A percentile compares a stretch with the other conserved stretches of the same genome.
These are phyloP conservation scores for Latrodectus geometricus DNA, from an alignment of 1,140 invertebrate species.

Conservation along the genomic window DNA sequence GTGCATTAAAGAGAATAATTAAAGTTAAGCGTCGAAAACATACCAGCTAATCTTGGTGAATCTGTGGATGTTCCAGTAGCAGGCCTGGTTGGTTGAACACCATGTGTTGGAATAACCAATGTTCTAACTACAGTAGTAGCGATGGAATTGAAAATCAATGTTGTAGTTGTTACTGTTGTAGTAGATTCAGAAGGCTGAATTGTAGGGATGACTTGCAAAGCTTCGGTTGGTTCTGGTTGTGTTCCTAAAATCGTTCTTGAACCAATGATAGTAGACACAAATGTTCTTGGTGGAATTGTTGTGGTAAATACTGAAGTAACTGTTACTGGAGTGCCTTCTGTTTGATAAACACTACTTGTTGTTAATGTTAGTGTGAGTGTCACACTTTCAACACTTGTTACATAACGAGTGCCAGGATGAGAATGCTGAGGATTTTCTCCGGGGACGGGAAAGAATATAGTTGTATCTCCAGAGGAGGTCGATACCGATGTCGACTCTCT, in stretches of 20 bases:
- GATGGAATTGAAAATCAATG: constrained; percentile 62
- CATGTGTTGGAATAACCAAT: constrained; percentile 62
- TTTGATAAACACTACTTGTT: constrained; percentile 65
- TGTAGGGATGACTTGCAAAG: constrained; percentile 42
- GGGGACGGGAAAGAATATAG: constrained; percentile 61
- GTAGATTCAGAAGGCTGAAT: constrained; percentile 58
- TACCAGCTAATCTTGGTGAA: constrained; percentile 32
- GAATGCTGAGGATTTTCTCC: constrained; percentile 11
- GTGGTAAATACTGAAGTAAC: constrained; percentile 65
- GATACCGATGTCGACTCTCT: background rate
- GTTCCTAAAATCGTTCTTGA: constrained; percentile 63
- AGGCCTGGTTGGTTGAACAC: constrained; percentile 48
- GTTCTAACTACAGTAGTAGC: constrained; percentile 63
- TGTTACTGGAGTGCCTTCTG: constrained; percentile 64
- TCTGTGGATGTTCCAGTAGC: constrained; percentile 13
- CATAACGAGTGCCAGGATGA: constrained; percentile 59
- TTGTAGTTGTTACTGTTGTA: constrained; percentile 64
- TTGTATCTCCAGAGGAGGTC: constrained; percentile 49
- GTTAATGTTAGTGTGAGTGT: constrained; percentile 64
- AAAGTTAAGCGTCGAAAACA: background rate
- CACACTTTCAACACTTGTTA: constrained; percentile 64
- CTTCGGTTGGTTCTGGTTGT: constrained; percentile 57
- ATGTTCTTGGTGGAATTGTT: constrained; percentile 64
- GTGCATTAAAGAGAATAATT: background rate
- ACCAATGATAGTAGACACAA: constrained; percentile 65